Base-by-base conservation (phyloP, 2,888 invertebrate genomes). In the Latrodectus hesperus region DNA sequence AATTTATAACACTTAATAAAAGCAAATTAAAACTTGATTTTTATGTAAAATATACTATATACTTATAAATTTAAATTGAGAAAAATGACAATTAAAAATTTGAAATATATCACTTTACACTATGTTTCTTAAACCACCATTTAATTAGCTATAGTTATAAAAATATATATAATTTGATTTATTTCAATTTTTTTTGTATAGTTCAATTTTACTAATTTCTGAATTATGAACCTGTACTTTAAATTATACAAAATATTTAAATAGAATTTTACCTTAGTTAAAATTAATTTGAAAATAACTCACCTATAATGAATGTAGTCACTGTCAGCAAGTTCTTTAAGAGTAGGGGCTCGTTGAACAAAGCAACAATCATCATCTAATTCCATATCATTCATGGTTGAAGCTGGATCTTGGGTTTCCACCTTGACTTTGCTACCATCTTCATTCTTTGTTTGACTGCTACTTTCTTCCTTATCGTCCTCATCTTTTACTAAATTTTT, bases 301-400 rank as follows among this genome's bases (percentile, higher is more conserved):
- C 76, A 84, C 84, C 84, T 84, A 38, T 77, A 52, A 26, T 77
- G 84, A 26, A 84, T 77, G 52, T 51, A 84, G 17, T 84, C 76
- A 53, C 84, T 84, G 65, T 60, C 38, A 38, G 84, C 84, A 17
- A 84, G 26, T 52, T 77, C 72, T 84, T 84, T 77, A 9, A 84
- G 60, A 51, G 72, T 65, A 22, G 64, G 52, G 11, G 55, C 14
- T 53, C 53, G 74, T 38, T 55, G 53, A 51, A 60, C 16, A 51
- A 22, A 49, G 70, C 22, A 71, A 49, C 55, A 79, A 17, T 60
- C 70, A 70, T 67, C 22, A 11, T 79, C 78, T 9, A 70, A 11
- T 22, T 71, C 70, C 17, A 70, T 14, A n/a, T 74, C 55, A 60
- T 53, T 17, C 8, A 6, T 79, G 70, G 38, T 60, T 16, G 60